A percentile compares a stretch with the other conserved stretches of the same genome.
phyloP scores from a whole-genome alignment of 2,797 vertebrate genomes.

The Trematomus bernacchii region DNA sequence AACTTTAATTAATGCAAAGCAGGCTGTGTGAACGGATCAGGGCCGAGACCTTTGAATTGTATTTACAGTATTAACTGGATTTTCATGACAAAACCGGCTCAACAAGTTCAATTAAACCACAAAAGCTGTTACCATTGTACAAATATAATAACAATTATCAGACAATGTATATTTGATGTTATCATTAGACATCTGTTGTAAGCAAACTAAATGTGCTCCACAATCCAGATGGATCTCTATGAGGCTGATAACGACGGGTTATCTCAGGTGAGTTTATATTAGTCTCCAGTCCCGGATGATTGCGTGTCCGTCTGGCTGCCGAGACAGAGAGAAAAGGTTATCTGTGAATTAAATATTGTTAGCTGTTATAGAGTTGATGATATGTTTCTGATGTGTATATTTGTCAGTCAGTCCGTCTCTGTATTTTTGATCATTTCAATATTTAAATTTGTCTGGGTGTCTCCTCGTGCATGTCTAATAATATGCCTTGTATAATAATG shows the following conservation, averaged over 20 bases:
- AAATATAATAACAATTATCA: too few species aligned
- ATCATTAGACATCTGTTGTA: not conserved
- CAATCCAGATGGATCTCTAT: not conserved
- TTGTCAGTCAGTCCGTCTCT: not conserved
- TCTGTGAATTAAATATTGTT: conserved; percentile 36
- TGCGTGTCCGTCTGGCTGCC: conserved; percentile 23
- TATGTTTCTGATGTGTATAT: conserved; percentile 9
- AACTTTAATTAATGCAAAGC: not conserved
- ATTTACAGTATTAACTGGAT: too few species aligned
- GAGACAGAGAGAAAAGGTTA: conserved; percentile 28
- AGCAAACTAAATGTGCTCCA: not conserved
- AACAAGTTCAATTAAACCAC: not conserved
- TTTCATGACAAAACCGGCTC: not conserved
- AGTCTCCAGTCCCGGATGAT: conserved; percentile 48
- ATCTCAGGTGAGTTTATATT: conserved; percentile 45
- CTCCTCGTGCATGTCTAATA: conserved; percentile 47
- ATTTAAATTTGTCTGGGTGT: conserved; percentile 24
- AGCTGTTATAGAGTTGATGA: conserved; percentile 33
- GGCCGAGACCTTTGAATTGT: not conserved
- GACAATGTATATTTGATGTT: not conserved
- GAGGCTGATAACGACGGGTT: conserved; percentile 27
- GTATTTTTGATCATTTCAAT: conserved; percentile 6
- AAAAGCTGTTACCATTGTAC: not conserved
- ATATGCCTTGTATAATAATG: conserved; percentile 47
- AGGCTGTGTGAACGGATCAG: not conserved